These are phyloP conservation scores for Creontiades dilutus DNA, from an alignment of 2,888 invertebrate genomes.

Conservation along the genomic window DNA sequence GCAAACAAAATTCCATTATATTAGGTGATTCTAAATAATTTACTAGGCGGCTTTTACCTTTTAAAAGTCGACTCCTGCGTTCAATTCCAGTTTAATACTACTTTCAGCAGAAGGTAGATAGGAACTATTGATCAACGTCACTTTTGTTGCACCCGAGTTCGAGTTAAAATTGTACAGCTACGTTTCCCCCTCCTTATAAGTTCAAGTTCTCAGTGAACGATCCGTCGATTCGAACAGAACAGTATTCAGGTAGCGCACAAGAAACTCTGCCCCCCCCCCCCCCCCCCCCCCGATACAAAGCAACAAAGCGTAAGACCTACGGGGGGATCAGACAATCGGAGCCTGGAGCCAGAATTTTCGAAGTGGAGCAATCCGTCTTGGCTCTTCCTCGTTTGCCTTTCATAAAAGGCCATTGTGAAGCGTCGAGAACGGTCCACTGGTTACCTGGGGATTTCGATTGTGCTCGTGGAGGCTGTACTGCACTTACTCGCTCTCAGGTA, in stretches of 20 bases:
- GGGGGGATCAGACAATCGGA: slow-evolving; percentile 15
- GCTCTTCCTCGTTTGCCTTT: slow-evolving; percentile 32
- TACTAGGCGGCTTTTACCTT: no score
- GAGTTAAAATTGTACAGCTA: neutral
- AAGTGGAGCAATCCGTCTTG: slow-evolving; percentile 32
- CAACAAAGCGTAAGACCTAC: slow-evolving; percentile 21
- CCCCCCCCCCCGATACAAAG: neutral
- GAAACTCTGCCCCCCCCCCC: no score
- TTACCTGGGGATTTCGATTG: neutral
- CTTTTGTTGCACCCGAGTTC: no score
- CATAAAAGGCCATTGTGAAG: slow-evolving; percentile 28
- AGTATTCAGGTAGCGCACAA: slow-evolving; percentile 6
- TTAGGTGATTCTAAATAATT: no score
- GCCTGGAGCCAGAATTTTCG: slow-evolving; percentile 17
- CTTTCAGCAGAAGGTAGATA: no score
- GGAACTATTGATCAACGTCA: no score
- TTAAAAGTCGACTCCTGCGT: no score
- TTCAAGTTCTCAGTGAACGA: neutral
- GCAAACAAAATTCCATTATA: no score
- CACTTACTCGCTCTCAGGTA: neutral
- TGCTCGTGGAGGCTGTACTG: neutral
- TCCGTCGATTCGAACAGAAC: slow-evolving; percentile 14
- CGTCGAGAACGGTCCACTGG: neutral
- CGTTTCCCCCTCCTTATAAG: neutral
- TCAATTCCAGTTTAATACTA: no score